Base-by-base conservation (phyloP, 2,888 invertebrate genomes). In the Oeneis ivallda region DNA sequence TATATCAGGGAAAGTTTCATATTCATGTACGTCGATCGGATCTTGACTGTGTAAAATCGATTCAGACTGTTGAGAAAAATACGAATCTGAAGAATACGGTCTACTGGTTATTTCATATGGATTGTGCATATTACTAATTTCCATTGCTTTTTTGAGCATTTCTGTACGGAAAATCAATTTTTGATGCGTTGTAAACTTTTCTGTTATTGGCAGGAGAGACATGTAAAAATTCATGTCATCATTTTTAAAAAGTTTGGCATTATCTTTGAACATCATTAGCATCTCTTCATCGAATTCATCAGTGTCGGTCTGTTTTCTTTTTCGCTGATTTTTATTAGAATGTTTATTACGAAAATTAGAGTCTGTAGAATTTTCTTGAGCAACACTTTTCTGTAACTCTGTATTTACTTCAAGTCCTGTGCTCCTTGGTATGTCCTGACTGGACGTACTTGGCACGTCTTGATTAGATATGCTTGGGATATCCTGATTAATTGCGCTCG, bases 1-100 rank as follows among this genome's bases (percentile, higher is more conserved):
- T 43, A 43, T 43, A 43, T 43, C 43, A 43, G 43, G 43, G 43
- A 43, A 43, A 43, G 43, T 43, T 43, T 43, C 43, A 43, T 43
- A 43, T 43, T 43, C 43, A 43, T 43, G 43, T 43, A 43, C n/a
- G 43, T 43, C 13, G 43, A 43, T 43, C 43, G n/a, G 43, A 43
- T 43, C 43, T 43, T 43, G 43, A 43, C 43, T 43, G 43, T 43
- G 39, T 39, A 39, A 39, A 39, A 39, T 39, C 39, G 39, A 39
- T 39, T 39, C 39, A 39, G 39, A 39, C 39, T 9, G 39, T 39
- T 39, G n/a, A n/a, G n/a, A n/a, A n/a, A n/a, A n/a, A n/a, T n/a
- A 41, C 41, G 41, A 41, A 41, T 41, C 6, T 8, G 41, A 41
- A 8, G 41, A 41, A 8, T 41, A 1, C 41, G 41, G 41, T 8